Base-by-base conservation (phyloP, 2,888 invertebrate species). In the Acheta domesticus region DNA sequence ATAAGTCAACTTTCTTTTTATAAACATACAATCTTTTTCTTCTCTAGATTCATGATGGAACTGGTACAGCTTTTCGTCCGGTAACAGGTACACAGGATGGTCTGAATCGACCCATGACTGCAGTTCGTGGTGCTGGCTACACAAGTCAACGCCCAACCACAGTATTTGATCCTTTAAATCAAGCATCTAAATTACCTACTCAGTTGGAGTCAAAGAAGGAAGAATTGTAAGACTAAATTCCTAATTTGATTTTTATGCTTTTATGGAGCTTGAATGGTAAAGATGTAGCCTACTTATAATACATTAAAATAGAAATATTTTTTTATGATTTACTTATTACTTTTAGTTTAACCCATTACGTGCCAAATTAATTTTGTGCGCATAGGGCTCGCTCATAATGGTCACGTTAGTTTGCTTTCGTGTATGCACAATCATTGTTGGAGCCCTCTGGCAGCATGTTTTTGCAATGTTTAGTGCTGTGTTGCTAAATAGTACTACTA, bases 71-170 rank as follows among this genome's bases (percentile, higher is more conserved):
- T 84, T 86, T 85, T 79, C 83, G 87, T 50, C 87, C 88, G 36
- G 85, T 85, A 23, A 87, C 88, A 12, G 86, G 86, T 11, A 82
- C 83, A 11, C 87, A 81, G 20, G 82, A 82, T 76, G 84, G 84
- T 77, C 85, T 85, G 16, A 88, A 88, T 36, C 85, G 99, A 80
- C 99, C 99, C 0, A 97, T 99, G 90, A 99, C 99, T 4, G 98
- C 99, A 2, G 96, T 99, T 74, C 91, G 97, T 80, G 98, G 97
- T 12, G 98, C 97, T 48, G 99, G 99, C 1, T 99, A 96, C 86
- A 96, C 96, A 8, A 96, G 97, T 2, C 91, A 90, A 77, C 87
- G 88, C 48, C 84, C 90, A 87, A 83, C 90, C 89, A 83, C 89
- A 89, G 81, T 91, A 81, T 93, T 96, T 84, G 94, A 96, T 86